These are phyloP conservation scores for Pseudomyrmex sp. DNA, from an alignment of 1,140 invertebrate species.

Conservation along the genomic window DNA sequence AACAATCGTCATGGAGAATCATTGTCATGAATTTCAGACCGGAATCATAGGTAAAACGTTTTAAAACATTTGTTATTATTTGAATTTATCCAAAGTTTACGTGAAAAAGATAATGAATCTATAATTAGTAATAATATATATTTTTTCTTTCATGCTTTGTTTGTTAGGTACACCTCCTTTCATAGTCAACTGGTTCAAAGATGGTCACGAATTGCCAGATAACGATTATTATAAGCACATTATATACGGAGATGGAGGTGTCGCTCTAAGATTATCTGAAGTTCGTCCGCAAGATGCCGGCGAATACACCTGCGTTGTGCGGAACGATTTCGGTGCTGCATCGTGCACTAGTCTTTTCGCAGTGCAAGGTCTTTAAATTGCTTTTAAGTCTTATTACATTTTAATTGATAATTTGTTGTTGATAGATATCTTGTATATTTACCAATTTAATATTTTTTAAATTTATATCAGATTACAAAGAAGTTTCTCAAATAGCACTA, in stretches of 20 bases:
- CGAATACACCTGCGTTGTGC: slow-evolving; percentile 89
- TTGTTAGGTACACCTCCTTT: slow-evolving; percentile 87
- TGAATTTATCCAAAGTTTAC: neutral
- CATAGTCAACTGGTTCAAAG: slow-evolving; percentile 90
- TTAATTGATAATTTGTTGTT: neutral
- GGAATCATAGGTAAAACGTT: slow-evolving; percentile 84
- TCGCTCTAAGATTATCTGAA: slow-evolving; percentile 88
- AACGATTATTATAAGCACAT: slow-evolving; percentile 88
- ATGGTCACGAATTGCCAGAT: slow-evolving; percentile 89
- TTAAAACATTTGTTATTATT: slow-evolving; percentile 69
- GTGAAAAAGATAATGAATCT: slow-evolving; percentile 7
- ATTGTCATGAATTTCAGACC: slow-evolving; percentile 87
- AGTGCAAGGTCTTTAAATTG: slow-evolving; percentile 84
- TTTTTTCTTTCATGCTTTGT: neutral
- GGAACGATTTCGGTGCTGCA: slow-evolving; percentile 86
- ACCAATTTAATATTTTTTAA: neutral
- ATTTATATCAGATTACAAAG: slow-evolving; percentile 74
- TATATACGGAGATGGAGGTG: slow-evolving; percentile 87
- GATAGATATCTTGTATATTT: neutral
- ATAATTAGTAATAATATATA: neutral
- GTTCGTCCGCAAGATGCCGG: slow-evolving; percentile 89
- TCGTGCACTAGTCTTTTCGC: slow-evolving; percentile 85
- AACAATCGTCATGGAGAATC: slow-evolving; percentile 86
- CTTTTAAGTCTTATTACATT: neutral
- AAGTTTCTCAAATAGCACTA: slow-evolving; percentile 67